A percentile compares a stretch with the other conserved stretches of the same genome.
phyloP scores from a whole-genome alignment of 2,888 invertebrate species.

The Tinea semifulvella region DNA sequence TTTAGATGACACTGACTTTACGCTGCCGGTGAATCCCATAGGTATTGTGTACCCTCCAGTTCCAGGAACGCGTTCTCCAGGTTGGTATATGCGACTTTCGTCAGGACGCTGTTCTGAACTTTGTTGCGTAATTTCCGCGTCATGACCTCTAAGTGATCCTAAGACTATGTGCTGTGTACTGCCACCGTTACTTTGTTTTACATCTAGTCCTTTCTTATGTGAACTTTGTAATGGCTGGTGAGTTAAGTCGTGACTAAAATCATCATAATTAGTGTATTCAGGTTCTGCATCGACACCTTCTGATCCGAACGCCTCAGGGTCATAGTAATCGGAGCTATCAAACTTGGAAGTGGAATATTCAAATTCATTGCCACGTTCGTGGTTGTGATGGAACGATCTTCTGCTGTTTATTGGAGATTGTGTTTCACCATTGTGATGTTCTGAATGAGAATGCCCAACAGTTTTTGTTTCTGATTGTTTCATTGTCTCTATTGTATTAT shows the following conservation, averaged over 20 bases:
- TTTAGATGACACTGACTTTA: slow-evolving; percentile 71
- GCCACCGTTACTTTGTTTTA: slow-evolving; percentile 55
- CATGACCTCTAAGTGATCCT: slow-evolving; percentile 65
- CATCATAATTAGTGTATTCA: slow-evolving; percentile 71
- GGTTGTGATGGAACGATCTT: slow-evolving; percentile 42
- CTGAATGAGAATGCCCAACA: slow-evolving; percentile 40
- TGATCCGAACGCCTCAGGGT: slow-evolving; percentile 39
- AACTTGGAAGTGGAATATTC: slow-evolving; percentile 50
- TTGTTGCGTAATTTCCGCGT: slow-evolving; percentile 69
- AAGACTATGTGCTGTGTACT: slow-evolving; percentile 72
- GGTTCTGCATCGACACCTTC: slow-evolving; percentile 54
- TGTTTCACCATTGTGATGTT: slow-evolving; percentile 38
- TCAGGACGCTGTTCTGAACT: slow-evolving; percentile 54
- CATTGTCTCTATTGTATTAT: slow-evolving; percentile 26
- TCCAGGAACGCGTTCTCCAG: slow-evolving; percentile 74
- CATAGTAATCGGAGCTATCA: slow-evolving; percentile 49
- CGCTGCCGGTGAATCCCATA: slow-evolving; percentile 72
- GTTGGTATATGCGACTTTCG: slow-evolving; percentile 68
- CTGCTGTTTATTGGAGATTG: slow-evolving; percentile 34
- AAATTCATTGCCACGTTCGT: slow-evolving; percentile 34
- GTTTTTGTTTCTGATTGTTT: slow-evolving; percentile 32
- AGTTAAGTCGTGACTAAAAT: slow-evolving; percentile 49
- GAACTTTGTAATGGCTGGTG: slow-evolving; percentile 43
- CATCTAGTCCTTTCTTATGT: slow-evolving; percentile 41
- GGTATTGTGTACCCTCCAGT: slow-evolving; percentile 74